Evolutionary conservation across 1,140 invertebrate genomes (phyloP).

Genomic region (Magallana ariakensis): DNA sequence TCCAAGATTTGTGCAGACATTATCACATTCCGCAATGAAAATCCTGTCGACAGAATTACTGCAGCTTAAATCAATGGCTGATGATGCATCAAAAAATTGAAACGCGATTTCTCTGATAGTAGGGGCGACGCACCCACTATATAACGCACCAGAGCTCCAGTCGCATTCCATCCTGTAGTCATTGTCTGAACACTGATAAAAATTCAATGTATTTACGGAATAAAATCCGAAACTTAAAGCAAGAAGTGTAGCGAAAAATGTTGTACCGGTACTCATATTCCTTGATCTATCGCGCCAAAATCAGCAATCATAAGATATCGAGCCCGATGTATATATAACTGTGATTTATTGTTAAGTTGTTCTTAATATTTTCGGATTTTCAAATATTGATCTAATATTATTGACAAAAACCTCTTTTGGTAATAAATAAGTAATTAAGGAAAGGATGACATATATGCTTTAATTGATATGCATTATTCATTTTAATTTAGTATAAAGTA

Average conservation of each 20-base stretch:
- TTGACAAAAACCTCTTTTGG: neutral
- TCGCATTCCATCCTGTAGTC: neutral
- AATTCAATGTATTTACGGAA: neutral
- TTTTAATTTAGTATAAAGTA: conserved; percentile 23
- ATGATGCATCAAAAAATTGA: neutral
- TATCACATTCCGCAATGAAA: conserved; percentile 6
- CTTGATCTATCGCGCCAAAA: neutral
- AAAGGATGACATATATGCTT: conserved; percentile 13
- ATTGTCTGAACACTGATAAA: neutral
- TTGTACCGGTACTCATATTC: conserved; percentile 2
- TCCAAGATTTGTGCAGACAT: neutral
- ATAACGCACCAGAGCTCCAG: neutral
- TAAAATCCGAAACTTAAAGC: neutral
- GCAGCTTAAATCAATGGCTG: conserved; percentile 10
- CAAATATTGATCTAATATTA: neutral
- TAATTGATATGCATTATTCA: neutral
- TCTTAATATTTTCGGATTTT: neutral
- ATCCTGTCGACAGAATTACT: neutral
- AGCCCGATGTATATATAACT: too few species aligned
- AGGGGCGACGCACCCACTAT: neutral
- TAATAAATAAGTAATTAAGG: conserved; percentile 11
- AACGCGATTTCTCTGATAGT: neutral
- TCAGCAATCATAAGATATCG: too few species aligned
- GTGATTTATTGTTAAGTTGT: neutral
- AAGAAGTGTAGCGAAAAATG: neutral